These are phyloP conservation scores for Myanophis thanlyinensis DNA, from an alignment of 2,113 vertebrate genomes.

Conservation along the genomic window DNA sequence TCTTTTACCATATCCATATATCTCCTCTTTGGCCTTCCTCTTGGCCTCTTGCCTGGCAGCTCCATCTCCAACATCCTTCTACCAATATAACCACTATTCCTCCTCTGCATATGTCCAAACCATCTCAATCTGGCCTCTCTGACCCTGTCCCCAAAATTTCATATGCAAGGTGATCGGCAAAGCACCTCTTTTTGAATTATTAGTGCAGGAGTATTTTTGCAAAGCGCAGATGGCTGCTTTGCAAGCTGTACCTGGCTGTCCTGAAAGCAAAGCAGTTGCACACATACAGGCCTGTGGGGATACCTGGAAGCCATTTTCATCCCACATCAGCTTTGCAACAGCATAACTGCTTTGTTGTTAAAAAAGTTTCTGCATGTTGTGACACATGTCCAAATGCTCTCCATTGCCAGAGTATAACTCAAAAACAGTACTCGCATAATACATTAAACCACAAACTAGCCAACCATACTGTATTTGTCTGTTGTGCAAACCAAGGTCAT, in stretches of 20 bases:
- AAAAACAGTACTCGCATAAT: not conserved
- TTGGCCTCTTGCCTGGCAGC: too few species aligned
- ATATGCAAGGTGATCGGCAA: not conserved
- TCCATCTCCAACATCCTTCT: too few species aligned
- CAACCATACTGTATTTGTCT: not conserved
- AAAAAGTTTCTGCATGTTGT: not conserved
- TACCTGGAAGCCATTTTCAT: not conserved
- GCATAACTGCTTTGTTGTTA: not conserved
- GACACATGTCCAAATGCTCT: not conserved
- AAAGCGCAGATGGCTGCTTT: not conserved
- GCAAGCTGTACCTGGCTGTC: not conserved
- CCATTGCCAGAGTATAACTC: not conserved
- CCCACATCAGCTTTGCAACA: not conserved
- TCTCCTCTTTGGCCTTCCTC: too few species aligned
- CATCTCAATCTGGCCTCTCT: too few species aligned
- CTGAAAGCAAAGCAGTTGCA: not conserved
- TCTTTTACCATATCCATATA: too few species aligned
- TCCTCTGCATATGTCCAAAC: too few species aligned
- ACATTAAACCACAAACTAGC: not conserved
- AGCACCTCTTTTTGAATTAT: not conserved
- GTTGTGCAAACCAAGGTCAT: not conserved
- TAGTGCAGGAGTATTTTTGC: not conserved
- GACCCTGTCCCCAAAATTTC: too few species aligned
- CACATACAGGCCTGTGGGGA: not conserved
- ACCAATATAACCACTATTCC: too few species aligned